Percentiles rank a stretch among this genome's conserved stretches.
These are phyloP conservation scores for Eupeodes luniger DNA, from an alignment of 2,888 invertebrate genomes.

Conservation along the genomic window DNA sequence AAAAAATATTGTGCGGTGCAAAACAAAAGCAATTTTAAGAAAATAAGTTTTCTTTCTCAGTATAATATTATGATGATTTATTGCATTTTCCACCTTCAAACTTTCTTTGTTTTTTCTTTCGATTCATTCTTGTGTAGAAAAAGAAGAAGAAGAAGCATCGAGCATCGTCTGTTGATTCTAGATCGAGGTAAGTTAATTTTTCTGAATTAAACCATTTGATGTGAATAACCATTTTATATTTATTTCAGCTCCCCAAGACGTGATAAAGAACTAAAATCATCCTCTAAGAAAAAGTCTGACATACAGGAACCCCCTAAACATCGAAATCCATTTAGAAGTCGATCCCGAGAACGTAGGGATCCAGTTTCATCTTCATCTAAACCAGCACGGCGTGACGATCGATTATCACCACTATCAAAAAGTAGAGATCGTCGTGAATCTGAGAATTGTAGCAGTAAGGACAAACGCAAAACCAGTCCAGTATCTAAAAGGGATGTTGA, in stretches of 20 bases:
- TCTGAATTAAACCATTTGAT: not conserved
- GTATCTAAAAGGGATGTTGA: conserved; percentile 51
- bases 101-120: conserved; percentile 79
- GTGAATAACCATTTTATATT: not conserved
- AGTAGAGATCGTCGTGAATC: conserved; percentile 61
- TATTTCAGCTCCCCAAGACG: conserved; percentile 78
- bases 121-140: conserved; percentile 62
- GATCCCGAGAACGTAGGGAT: conserved; percentile 79
- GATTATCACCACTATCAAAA: conserved; percentile 72
- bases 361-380: conserved; percentile 64
- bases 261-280: conserved; percentile 59
- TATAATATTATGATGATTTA: conserved; percentile 1
- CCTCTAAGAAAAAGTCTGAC: conserved; percentile 67
- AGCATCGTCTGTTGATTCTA: conserved; percentile 85
- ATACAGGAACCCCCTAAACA: conserved; percentile 60
- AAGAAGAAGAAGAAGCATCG: conserved; percentile 86
- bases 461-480: conserved; percentile 59
- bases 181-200: conserved; percentile 85
- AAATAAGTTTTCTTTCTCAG: conserved; percentile 51
- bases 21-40: conserved; percentile 66
- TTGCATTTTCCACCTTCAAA: conserved; percentile 17
- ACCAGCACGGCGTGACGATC: conserved; percentile 76
- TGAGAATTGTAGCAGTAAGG: conserved; percentile 29
- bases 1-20: conserved; percentile 65
- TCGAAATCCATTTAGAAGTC: conserved; percentile 80